A percentile compares a stretch with the other conserved stretches of the same genome.
phyloP scores from a whole-genome alignment of 1,140 invertebrate genomes.

The Branchinecta lynchi region DNA sequence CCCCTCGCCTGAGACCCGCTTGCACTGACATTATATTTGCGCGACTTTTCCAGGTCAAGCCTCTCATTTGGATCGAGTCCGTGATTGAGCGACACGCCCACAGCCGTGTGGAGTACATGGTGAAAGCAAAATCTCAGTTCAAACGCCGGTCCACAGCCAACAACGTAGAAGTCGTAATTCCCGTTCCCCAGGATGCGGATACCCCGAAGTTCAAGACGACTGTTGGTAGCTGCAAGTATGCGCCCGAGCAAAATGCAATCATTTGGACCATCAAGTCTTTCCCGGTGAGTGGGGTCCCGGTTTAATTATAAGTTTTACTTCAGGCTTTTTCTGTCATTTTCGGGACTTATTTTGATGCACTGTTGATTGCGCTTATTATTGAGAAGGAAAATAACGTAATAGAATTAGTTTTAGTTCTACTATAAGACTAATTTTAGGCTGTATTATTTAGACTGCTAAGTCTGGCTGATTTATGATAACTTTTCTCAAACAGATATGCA shows the following conservation, averaged over 20 bases:
- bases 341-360: slow-evolving; percentile 11
- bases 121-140: slow-evolving; percentile 98
- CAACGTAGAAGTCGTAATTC: slow-evolving; percentile 98
- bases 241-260: slow-evolving; percentile 91
- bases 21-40: too few relatives aligned
- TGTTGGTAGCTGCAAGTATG: slow-evolving; percentile 93
- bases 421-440: too few relatives aligned
- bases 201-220: slow-evolving; percentile 98
- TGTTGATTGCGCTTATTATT: not conserved
- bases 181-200: slow-evolving; percentile 94
- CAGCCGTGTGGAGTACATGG: slow-evolving; percentile 97
- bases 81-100: slow-evolving; percentile 98
- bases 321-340: not conserved
- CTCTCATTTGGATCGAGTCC: slow-evolving; percentile 98
- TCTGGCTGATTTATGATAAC: too few relatives aligned
- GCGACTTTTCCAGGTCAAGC: slow-evolving; percentile 52
- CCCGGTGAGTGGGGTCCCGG: slow-evolving; percentile 40
- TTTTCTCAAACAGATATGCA: too few relatives aligned
- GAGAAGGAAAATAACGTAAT: too few relatives aligned
- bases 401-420: too few relatives aligned
- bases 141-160: slow-evolving; percentile 95
- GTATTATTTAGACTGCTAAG: too few relatives aligned
- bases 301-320: not conserved
- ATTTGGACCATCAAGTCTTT: slow-evolving; percentile 99
- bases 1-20: too few relatives aligned